Evolutionary conservation across 2,113 vertebrate species (phyloP), one percentile per base, ranked within the genome.

Genomic region (Atrichornis clamosus): DNA sequence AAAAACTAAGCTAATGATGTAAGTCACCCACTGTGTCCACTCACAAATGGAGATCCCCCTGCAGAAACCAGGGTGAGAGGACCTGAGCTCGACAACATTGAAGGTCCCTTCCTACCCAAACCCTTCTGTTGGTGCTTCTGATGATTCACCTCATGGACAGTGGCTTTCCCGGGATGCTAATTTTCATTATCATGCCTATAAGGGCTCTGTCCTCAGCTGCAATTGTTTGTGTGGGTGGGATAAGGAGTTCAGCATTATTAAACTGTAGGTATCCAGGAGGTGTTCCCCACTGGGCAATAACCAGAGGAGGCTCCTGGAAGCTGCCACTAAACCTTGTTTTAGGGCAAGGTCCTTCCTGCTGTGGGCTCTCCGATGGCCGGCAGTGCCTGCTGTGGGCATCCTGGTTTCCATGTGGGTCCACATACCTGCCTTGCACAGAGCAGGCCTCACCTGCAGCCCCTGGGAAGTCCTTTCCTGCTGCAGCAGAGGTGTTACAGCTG

Each of bases 91-190:
- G 0, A 44, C 37, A 32, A 63, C 10, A 18, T 20, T 42, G 41
- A 50, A 33, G 22, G 49, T 56, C 72, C 32, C 11, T 67, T 63
- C 22, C 49, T 11, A 28, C 27, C 49, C 56, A 60, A 69, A 24
- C 49, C 35, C 20, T 70, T 42, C 42, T 63, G 3, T 16, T 49
- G 15, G 32, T 63, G 19, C 9, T 24, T 70, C 80, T 90, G 72
- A 50, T 0, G 0, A 24, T 21, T 88, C 58, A 32, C 26, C 8
- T 46, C 26, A 11, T 1, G 18, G 47, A 12, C 6, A 13, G 52
- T 16, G 68, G 64, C 20, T 79, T 94, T 49, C 42, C 47, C 33
- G 68, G 21, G 15, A 5, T 59, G 32, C 20, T 49, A 5, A 44
- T 32, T 79, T 39, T 67, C 55, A 39, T 33, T 21, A 19, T 10